Base-by-base conservation (phyloP, 2,888 invertebrate species). In the Belgica antarctica region DNA sequence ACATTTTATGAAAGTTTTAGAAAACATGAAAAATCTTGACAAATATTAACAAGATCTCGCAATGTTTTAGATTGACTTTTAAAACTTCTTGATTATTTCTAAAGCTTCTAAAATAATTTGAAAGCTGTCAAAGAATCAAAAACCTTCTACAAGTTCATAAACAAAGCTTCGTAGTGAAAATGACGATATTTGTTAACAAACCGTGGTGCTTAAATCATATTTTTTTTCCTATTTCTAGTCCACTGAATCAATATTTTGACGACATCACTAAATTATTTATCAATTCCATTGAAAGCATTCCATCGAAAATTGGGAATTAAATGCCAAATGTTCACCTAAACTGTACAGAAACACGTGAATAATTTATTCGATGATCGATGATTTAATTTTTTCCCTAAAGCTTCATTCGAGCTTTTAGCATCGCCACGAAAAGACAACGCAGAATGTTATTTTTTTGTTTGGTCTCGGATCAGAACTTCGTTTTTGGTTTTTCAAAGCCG, bases 321-420 rank as follows among this genome's bases (percentile, higher is more conserved):
- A 4, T 41, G 41, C 41, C 41, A 52, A 52, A 52, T n/a, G 52
- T 19, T 5, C 22, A 19, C 22, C 8, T 17, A 52, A n/a, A 19
- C 8, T 22, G 52, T 22, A 5, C 19, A 22, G 52, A 52, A 52
- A 52, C 52, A 19, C 52, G 17, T 52, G 22, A 52, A 52, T 12
- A 3, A 52, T 52, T 52, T 22, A 52, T 52, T 52, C 52, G 52
- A 52, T 10, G 41, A 41, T 5, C 31, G 31, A 31, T 31, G 31
- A 31, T 7, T n/a, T 41, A n/a, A 41, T 41, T 41, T n/a, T 10
- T n/a, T 15, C n/a, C 15, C 8, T 41, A 12, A 41, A 8, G 34
- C 12, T 12, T 34, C 34, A 12, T 12, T 34, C 12, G 34, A 41
- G 41, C 41, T 31, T 41, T n/a, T 41, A 7, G 19, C 22, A 12